Conservation (phyloP, 2,113 vertebrate genomes). For the Rattus rattus region DNA sequence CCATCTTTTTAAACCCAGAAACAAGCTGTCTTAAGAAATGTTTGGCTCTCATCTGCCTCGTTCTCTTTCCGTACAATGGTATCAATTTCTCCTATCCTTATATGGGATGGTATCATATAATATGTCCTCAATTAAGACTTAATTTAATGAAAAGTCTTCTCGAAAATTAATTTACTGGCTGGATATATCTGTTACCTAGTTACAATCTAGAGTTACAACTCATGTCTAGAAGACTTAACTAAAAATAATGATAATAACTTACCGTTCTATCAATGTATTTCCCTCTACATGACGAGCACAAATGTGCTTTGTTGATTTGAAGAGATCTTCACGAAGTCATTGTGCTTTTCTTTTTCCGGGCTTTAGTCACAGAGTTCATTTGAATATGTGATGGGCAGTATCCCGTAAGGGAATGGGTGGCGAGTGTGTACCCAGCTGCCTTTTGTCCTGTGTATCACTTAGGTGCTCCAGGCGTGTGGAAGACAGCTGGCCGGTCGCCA, state of each 20-base stretch:
- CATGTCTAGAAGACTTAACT: not conserved
- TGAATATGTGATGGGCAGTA: not conserved
- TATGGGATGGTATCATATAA: not conserved
- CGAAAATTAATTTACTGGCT: not conserved
- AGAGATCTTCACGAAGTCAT: not conserved
- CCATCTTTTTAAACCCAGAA: too few relatives aligned
- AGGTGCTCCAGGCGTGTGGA: conserved; percentile 52
- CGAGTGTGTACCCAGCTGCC: conserved; percentile 56
- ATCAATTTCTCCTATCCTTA: not conserved
- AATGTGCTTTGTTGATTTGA: not conserved
- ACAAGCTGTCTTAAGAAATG: not conserved
- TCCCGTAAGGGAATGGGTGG: not conserved
- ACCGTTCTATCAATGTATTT: not conserved
- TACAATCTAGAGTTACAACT: not conserved
- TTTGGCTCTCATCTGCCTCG: not conserved
- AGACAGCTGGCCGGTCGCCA: conserved; percentile 38
- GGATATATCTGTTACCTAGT: not conserved
- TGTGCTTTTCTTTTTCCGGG: not conserved
- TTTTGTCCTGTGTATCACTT: conserved; percentile 70
- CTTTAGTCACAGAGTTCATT: not conserved
- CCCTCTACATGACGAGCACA: not conserved
- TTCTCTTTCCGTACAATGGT: not conserved
- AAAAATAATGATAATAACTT: not conserved
- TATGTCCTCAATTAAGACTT: not conserved
- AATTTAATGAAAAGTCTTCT: not conserved